phyloP scores from a whole-genome alignment of 2,888 invertebrate genomes.

The Oligia latruncula region DNA sequence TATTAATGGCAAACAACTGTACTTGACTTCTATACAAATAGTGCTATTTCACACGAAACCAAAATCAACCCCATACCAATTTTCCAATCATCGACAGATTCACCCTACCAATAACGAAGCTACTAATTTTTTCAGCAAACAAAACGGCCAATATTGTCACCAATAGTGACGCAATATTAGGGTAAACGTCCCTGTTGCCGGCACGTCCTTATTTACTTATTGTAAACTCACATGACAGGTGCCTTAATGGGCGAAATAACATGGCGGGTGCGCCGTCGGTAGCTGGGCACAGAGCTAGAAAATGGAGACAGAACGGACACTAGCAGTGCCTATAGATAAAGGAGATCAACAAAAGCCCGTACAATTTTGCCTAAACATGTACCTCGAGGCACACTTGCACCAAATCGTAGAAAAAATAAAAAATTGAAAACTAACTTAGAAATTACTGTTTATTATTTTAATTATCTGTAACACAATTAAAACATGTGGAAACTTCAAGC shows the following conservation, averaged over 20 bases:
- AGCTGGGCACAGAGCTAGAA: conserved; percentile 71
- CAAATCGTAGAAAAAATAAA: no score
- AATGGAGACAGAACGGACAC: neutral
- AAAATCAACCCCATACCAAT: conserved; percentile 32
- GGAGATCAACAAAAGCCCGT: no score
- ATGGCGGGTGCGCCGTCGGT: conserved; percentile 85
- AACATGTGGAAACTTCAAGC: no score
- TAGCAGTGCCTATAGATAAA: neutral
- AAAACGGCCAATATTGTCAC: conserved; percentile 80
- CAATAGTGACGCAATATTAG: conserved; percentile 87
- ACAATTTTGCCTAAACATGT: no score
- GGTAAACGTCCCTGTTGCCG: conserved; percentile 79
- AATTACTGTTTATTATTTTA: no score
- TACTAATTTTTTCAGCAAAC: conserved; percentile 85
- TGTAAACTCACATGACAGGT: conserved; percentile 90
- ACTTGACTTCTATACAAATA: neutral
- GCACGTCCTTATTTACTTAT: conserved; percentile 89
- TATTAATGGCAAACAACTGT: neutral
- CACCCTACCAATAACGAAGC: conserved; percentile 68
- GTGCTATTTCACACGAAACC: neutral
- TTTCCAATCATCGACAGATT: conserved; percentile 57
- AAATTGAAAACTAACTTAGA: no score
- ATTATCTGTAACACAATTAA: no score
- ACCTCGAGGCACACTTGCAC: no score
- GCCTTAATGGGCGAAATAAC: conserved; percentile 89